Evolutionary conservation across 2,113 vertebrate species (phyloP), one percentile per base, ranked within the genome.

Genomic region (Ctenomys sociabilis): DNA sequence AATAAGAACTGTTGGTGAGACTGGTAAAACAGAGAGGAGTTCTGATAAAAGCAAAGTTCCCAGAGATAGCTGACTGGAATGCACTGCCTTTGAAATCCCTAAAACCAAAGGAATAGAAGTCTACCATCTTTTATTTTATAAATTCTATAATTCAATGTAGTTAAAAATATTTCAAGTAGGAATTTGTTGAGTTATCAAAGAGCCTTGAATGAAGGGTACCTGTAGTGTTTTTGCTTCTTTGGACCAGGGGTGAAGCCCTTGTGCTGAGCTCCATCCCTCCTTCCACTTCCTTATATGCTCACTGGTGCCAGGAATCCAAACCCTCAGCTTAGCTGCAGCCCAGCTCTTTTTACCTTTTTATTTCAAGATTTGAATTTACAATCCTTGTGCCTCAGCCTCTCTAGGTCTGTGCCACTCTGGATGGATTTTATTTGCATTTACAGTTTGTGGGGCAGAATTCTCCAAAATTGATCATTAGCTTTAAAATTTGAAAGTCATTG

Each of bases 1-100:
- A 97, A 97, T 85, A 40, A 80, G 57, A 97, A 84, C 95, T 24
- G 21, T 90, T 37, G 88, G 54, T 86, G 96, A 85, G 52, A 52
- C 14, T 45, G 35, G 45, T 77, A 30, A 14, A 19, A 72, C 3
- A 40, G 17, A 66, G 57, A 88, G 59, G 28, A n/a, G 21, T 83
- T 83, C 7, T 28, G 32, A 19, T 16, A n/a, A 92, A 45, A 30
- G 57, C 73, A 93, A 59, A 82, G 24, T 80, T 40, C 72, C 45
- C 7, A 35, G 66, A 57, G 3, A 93, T 7, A 80, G 21, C 40
- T 80, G 88, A 90, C 24, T 88, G 35, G 49, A 21, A 95, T 30
- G n/a, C 0, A 40, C 12, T 78, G 2, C 16, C 49, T 63, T 87
- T 61, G 19, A 21, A 70, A 91, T 43, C 72, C 16, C 84, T 82